Percentiles rank a stretch among this genome's conserved stretches.
Evolutionary conservation across 2,888 invertebrate genomes (phyloP).

Genomic region (Pollenia labialis): DNA sequence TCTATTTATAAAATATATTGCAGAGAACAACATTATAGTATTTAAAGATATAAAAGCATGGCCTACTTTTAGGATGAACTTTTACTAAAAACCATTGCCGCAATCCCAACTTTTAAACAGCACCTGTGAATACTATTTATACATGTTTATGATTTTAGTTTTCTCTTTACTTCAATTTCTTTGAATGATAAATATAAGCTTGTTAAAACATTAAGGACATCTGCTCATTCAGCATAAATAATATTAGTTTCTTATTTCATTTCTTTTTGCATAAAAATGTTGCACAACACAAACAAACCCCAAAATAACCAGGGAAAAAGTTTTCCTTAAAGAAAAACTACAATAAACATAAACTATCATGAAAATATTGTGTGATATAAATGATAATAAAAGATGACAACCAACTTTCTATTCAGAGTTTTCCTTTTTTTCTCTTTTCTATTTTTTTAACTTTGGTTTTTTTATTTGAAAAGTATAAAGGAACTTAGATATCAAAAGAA

Average conservation of each 20-base stretch:
- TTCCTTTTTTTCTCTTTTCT: neutral
- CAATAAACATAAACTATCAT: constrained; percentile 48
- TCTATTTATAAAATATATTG: too few species aligned
- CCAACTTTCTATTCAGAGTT: neutral
- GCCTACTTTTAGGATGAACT: too few species aligned
- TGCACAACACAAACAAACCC: constrained; percentile 28
- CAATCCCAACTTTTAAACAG: neutral
- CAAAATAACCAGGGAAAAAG: constrained; percentile 14
- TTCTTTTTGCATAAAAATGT: neutral
- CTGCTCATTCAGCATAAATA: constrained; percentile 72
- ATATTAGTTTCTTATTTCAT: constrained; percentile 43
- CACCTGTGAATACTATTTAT: neutral
- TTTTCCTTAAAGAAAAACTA: constrained; percentile 35
- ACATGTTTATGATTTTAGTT: neutral
- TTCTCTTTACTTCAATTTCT: constrained; percentile 12
- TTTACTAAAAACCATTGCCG: too few species aligned
- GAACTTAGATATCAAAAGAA: constrained; percentile 17
- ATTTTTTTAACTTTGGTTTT: constrained; percentile 1
- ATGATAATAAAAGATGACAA: constrained; percentile 52
- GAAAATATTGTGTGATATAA: constrained; percentile 61
- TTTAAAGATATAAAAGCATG: too few species aligned
- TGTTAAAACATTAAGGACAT: constrained; percentile 71
- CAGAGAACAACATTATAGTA: too few species aligned
- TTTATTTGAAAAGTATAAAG: constrained; percentile 1
- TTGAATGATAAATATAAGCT: constrained; percentile 66